These are phyloP conservation scores for Scatophagus argus DNA, from an alignment of 2,113 vertebrate species.

Conservation along the genomic window DNA sequence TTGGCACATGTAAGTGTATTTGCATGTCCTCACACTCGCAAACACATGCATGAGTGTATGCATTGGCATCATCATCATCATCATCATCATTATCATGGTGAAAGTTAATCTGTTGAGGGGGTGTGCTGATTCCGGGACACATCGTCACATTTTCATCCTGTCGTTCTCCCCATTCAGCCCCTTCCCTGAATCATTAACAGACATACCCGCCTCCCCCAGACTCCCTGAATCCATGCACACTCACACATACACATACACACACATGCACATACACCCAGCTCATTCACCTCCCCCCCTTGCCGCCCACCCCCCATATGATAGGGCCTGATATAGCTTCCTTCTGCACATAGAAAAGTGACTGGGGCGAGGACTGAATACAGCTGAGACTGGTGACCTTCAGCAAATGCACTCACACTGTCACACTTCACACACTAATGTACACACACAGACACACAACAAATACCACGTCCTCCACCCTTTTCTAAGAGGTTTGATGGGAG, in stretches of 20 bases:
- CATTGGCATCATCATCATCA: constrained; percentile 42
- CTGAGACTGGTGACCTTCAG: constrained; percentile 8
- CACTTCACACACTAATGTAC: background rate
- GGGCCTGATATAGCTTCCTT: constrained; percentile 44
- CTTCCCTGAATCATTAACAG: constrained; percentile 58
- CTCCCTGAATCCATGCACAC: background rate
- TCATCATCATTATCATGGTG: constrained; percentile 41
- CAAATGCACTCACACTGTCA: constrained; percentile 29
- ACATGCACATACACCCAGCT: background rate
- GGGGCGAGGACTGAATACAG: background rate
- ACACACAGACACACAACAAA: constrained; percentile 3
- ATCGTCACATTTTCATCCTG: constrained; percentile 64
- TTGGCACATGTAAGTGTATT: background rate
- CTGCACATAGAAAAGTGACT: constrained; percentile 37
- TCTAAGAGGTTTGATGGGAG: background rate
- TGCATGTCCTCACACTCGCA: constrained; percentile 7
- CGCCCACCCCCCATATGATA: constrained; percentile 30
- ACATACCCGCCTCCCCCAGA: background rate
- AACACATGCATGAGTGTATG: constrained; percentile 34
- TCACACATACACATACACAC: background rate
- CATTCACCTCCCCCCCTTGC: constrained; percentile 19
- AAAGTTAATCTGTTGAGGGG: constrained; percentile 78
- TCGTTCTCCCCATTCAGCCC: constrained; percentile 38
- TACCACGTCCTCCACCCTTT: background rate
- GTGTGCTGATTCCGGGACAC: constrained; percentile 68